phyloP scores from a whole-genome alignment of 2,797 vertebrate species.

The Gymnothorax javanicus region DNA sequence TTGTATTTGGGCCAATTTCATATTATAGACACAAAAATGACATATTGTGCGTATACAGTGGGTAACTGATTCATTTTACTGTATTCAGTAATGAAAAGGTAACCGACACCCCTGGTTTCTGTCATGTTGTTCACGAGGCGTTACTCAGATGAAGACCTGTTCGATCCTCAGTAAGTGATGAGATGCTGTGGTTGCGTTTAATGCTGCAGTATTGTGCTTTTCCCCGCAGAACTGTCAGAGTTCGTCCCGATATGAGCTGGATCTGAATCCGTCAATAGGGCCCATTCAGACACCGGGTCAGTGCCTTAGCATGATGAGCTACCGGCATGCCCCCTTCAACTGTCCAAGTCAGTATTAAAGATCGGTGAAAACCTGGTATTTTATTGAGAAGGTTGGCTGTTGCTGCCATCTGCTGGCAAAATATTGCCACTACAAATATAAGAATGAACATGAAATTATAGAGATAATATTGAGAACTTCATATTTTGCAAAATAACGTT shows the following conservation, averaged over 20 bases:
- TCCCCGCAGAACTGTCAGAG: neutral
- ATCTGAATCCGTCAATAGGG: neutral
- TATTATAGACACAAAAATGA: too few species aligned
- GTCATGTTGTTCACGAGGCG: too few species aligned
- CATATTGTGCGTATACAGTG: too few species aligned
- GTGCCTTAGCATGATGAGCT: neutral
- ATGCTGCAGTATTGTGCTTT: neutral
- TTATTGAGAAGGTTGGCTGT: neutral
- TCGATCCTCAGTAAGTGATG: neutral
- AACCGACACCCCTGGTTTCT: too few species aligned
- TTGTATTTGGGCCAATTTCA: too few species aligned
- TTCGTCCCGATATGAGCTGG: neutral
- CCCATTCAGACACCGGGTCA: neutral
- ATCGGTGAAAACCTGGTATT: neutral
- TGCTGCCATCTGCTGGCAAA: constrained; percentile 29
- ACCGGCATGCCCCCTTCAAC: neutral
- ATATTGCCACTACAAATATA: constrained; percentile 14
- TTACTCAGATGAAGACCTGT: neutral
- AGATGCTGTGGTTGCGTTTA: neutral
- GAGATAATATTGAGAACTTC: neutral
- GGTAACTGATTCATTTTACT: too few species aligned
- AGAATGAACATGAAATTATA: neutral
- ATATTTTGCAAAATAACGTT: neutral
- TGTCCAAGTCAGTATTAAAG: neutral
- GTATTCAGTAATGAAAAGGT: too few species aligned